Evolutionary conservation across 2,113 vertebrate species (phyloP), one percentile per base, ranked within the genome.

Genomic region (Grallaria varia): DNA sequence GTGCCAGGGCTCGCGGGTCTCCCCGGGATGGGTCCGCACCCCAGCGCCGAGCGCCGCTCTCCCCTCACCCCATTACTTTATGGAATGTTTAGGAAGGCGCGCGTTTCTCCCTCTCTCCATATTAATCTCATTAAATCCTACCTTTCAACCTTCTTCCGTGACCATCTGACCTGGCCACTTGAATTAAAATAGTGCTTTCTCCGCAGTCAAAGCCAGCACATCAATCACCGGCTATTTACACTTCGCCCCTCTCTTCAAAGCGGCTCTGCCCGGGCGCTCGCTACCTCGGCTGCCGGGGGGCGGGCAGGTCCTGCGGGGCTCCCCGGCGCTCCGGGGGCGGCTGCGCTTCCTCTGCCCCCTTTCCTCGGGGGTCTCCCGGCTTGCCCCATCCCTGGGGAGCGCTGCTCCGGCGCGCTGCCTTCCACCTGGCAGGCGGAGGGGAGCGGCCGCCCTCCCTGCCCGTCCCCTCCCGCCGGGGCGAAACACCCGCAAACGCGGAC

Each of bases 91-190:
- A 49, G 12, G 79, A 28, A 78, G 90, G 77, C 67, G 79, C 77
- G 83, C 95, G 76, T 67, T 84, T 50, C 42, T 49, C 83, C 47
- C 90, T 64, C 84, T 71, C 84, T 86, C 90, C 93, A 75, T 95
- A 93, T 95, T 96, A 95, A 96, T 96, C 95, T 95, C 95, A 96
- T 89, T 95, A 96, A 96, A 93, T 95, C 95, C 95, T 95, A 94
- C 95, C 95, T 95, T 96, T 97, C 95, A 93, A 95, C 93, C 96
- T 96, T 93, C 95, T 93, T 86, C 96, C 95, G 88, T 93, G 95
- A 96, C 94, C 94, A 90, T 95, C 96, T 96, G 92, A 94, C 95
- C 94, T 90, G 95, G 90, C 93, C 95, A 94, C 93, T 95, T 96
- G 92, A 97, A 97, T 96, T 93, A 75, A 96, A 96, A 97, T 86